phyloP scores from a whole-genome alignment of 2,797 vertebrate genomes.

The Schizopygopsis malacanthus region DNA sequence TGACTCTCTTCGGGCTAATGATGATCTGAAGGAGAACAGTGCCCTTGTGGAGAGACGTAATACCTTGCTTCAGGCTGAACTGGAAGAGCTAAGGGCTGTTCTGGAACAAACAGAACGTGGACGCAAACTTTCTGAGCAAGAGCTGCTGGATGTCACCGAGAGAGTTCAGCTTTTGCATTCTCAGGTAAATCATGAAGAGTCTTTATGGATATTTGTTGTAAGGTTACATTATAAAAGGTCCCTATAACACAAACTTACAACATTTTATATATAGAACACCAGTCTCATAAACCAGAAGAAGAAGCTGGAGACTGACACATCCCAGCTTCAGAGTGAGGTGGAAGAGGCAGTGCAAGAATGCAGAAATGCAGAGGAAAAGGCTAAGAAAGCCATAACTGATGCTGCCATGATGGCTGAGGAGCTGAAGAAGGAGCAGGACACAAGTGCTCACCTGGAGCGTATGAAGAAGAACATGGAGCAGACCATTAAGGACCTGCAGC shows the following conservation, averaged over 20 bases:
- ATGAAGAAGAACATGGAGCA: conserved; percentile 89
- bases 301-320: conserved; percentile 84
- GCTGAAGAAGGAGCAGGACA: conserved; percentile 85
- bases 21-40: conserved; percentile 73
- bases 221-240: neutral
- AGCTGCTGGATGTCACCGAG: conserved; percentile 77
- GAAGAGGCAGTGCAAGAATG: conserved; percentile 87
- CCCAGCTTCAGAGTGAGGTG: conserved; percentile 78
- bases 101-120: conserved; percentile 82
- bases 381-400: conserved; percentile 92
- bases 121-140: conserved; percentile 74
- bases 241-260: neutral
- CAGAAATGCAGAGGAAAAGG: conserved; percentile 90
- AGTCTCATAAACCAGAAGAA: conserved; percentile 88
- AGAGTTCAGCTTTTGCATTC: conserved; percentile 80
- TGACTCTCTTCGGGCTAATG: conserved; percentile 67
- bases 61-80: conserved; percentile 73
- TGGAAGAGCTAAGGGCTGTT: conserved; percentile 79
- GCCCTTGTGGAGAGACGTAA: conserved; percentile 78
- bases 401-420: conserved; percentile 93
- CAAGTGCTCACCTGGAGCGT: conserved; percentile 76
- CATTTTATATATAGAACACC: conserved; percentile 79
- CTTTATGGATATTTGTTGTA: neutral
- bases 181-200: conserved; percentile 64
- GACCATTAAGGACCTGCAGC: conserved; percentile 84